A percentile compares a stretch with the other conserved stretches of the same genome.
phyloP scores from a whole-genome alignment of 2,797 vertebrate species.

The Spea hammondii region DNA sequence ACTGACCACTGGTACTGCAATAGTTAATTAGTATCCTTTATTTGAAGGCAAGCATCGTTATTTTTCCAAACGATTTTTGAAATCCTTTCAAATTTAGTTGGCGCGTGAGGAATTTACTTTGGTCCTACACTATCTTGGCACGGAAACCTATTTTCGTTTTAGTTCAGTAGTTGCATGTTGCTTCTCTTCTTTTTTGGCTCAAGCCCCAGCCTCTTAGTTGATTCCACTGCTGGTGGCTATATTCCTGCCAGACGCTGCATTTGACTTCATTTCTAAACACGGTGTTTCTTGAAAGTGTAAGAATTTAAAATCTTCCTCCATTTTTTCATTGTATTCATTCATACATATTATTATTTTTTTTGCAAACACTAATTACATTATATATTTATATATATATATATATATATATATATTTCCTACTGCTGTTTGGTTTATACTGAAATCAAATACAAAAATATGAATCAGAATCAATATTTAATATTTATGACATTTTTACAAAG shows the following conservation, averaged over 20 bases:
- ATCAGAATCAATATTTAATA: too few species aligned
- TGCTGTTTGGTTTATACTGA: background rate
- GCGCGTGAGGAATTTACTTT: constrained; percentile 63
- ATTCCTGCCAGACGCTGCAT: constrained; percentile 50
- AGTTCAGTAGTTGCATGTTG: constrained; percentile 60
- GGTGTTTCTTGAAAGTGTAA: constrained; percentile 35
- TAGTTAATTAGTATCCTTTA: constrained; percentile 4
- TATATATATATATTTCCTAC: background rate
- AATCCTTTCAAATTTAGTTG: constrained; percentile 66
- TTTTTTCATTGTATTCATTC: background rate
- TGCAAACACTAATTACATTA: background rate
- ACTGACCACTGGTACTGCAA: background rate
- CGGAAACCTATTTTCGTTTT: constrained; percentile 41
- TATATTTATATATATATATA: background rate
- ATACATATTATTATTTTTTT: background rate
- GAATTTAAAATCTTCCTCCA: background rate
- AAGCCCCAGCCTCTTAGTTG: constrained; percentile 59
- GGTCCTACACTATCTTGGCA: constrained; percentile 67
- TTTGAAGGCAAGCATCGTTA: background rate
- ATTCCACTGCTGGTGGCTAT: constrained; percentile 57
- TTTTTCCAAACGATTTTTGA: constrained; percentile 43
- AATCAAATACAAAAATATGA: background rate
- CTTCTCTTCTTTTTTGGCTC: constrained; percentile 63
- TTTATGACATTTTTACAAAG: too few species aligned
- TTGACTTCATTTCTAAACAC: constrained; percentile 53